phyloP scores from a whole-genome alignment of 2,888 invertebrate species.

The Globia sparganii region DNA sequence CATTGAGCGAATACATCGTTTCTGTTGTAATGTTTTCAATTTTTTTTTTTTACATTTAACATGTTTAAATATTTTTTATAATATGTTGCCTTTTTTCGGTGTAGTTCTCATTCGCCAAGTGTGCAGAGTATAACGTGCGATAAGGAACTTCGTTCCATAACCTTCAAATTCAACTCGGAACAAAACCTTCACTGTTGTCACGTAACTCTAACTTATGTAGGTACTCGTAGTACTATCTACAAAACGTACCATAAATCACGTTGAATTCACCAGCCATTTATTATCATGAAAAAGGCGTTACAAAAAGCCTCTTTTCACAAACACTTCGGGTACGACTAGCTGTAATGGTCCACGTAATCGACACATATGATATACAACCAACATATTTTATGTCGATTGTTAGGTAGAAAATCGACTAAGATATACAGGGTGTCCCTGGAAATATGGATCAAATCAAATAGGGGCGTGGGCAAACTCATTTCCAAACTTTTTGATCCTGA shows the following conservation, averaged over 20 bases:
- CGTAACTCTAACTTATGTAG: neutral
- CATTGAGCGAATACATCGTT: no score
- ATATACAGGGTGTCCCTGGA: no score
- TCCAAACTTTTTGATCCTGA: no score
- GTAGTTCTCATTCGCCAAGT: neutral
- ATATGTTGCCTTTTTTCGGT: neutral
- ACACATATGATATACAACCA: neutral
- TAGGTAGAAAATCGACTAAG: neutral
- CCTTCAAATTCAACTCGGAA: neutral
- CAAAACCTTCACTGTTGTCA: neutral
- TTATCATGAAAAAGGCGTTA: slow-evolving; percentile 44
- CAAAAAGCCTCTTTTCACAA: slow-evolving; percentile 25
- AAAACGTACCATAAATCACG: slow-evolving; percentile 28
- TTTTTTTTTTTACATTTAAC: no score
- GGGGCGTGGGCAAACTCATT: no score
- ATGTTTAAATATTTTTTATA: no score
- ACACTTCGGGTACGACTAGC: slow-evolving; percentile 7
- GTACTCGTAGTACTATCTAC: slow-evolving; percentile 10
- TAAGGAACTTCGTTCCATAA: neutral
- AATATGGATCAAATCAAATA: no score
- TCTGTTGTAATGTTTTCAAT: no score
- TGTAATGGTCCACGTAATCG: slow-evolving; percentile 13
- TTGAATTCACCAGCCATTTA: slow-evolving; percentile 32
- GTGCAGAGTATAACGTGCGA: neutral
- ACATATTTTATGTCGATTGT: neutral